Percentiles rank a stretch among this genome's conserved stretches.
Evolutionary conservation across 2,113 vertebrate genomes (phyloP).

Genomic region (Rattus rattus): DNA sequence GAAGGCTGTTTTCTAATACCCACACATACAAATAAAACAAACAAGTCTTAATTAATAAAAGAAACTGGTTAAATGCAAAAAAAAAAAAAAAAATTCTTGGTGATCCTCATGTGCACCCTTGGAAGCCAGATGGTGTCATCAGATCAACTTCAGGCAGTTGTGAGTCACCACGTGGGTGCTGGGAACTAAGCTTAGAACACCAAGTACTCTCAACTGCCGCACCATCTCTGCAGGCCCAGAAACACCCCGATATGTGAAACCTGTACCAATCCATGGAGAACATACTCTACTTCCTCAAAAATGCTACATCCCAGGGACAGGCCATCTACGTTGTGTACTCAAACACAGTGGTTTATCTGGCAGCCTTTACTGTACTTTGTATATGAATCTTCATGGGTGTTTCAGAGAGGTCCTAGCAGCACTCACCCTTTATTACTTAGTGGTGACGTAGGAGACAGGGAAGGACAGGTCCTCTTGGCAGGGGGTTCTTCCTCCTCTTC

Average conservation of each 20-base stretch:
- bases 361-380: slow-evolving; percentile 11
- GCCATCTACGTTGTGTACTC: background rate
- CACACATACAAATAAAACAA: background rate
- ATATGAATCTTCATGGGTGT: background rate
- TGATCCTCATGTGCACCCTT: background rate
- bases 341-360: background rate
- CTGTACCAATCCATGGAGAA: background rate
- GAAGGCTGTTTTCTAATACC: background rate
- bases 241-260: background rate
- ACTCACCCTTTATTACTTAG: slow-evolving; percentile 95
- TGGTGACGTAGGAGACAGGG: slow-evolving; percentile 94
- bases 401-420: background rate
- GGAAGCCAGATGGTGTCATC: background rate
- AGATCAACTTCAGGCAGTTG: background rate
- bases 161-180: background rate
- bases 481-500: slow-evolving; percentile 93
- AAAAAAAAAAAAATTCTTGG: background rate
- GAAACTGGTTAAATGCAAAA: background rate
- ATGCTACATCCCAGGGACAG: background rate
- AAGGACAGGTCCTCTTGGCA: slow-evolving; percentile 94
- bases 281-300: slow-evolving; percentile 14
- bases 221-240: background rate
- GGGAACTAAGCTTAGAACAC: background rate
- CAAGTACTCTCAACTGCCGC: background rate
- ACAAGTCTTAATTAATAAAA: background rate